phyloP scores from a whole-genome alignment of 2,797 vertebrate species.

The Hybognathus amarus region DNA sequence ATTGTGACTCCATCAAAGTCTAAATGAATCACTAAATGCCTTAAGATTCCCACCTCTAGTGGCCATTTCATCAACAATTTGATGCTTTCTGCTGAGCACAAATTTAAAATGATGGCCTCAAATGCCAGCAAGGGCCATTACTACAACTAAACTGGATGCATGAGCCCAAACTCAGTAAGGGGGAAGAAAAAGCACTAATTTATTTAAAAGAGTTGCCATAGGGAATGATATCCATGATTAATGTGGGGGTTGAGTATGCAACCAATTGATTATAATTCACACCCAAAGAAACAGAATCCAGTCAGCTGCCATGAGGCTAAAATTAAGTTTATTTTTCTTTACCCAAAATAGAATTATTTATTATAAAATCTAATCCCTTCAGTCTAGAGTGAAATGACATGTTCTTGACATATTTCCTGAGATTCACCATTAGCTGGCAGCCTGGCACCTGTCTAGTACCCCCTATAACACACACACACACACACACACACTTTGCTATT shows the following conservation, averaged over 20 bases:
- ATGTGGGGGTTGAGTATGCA: slow-evolving; percentile 79
- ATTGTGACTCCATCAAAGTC: neutral
- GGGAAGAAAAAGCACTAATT: slow-evolving; percentile 69
- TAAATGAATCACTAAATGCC: neutral
- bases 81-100: slow-evolving; percentile 27
- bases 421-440: slow-evolving; percentile 2
- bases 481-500: slow-evolving; percentile 26
- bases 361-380: neutral
- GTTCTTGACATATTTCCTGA: neutral
- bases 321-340: neutral
- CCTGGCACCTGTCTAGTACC: neutral
- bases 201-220: slow-evolving; percentile 78
- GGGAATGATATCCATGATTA: slow-evolving; percentile 76
- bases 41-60: neutral
- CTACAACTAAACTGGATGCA: slow-evolving; percentile 61
- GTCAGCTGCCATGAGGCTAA: slow-evolving; percentile 46
- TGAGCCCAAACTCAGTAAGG: slow-evolving; percentile 45
- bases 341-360: neutral
- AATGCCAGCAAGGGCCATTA: slow-evolving; percentile 57
- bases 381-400: neutral
- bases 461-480: neutral
- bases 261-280: slow-evolving; percentile 78
- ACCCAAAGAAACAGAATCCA: slow-evolving; percentile 70
- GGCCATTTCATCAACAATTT: slow-evolving; percentile 28
- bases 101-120: slow-evolving; percentile 46